These are phyloP conservation scores for Acrossocheilus wenchowensis DNA, from an alignment of 2,797 vertebrate genomes.

Conservation along the genomic window DNA sequence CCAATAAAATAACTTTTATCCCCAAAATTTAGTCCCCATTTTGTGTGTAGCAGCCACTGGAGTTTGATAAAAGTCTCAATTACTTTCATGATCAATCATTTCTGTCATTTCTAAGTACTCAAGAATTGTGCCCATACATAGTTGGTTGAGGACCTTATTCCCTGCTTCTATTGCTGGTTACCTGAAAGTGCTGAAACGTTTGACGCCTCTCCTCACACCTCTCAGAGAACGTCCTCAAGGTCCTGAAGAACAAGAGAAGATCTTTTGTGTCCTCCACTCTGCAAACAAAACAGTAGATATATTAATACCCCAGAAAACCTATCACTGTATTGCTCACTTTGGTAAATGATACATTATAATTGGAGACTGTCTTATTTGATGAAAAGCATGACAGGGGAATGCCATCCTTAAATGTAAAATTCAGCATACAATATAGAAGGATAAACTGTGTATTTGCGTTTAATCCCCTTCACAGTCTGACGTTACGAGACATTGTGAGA, in stretches of 20 bases:
- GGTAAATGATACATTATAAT: neutral
- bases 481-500: slow-evolving; percentile 67
- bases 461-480: slow-evolving; percentile 57
- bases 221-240: slow-evolving; percentile 81
- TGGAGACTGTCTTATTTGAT: neutral
- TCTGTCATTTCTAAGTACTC: neutral
- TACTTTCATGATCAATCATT: neutral
- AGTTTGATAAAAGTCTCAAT: neutral
- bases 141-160: neutral
- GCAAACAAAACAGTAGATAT: slow-evolving; percentile 40
- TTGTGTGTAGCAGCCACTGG: neutral
- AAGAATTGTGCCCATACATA: neutral
- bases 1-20: neutral
- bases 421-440: neutral
- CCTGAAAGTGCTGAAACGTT: slow-evolving; percentile 90
- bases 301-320: neutral
- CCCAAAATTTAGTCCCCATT: neutral
- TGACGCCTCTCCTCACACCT: slow-evolving; percentile 79
- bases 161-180: slow-evolving; percentile 63
- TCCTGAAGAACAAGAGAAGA: slow-evolving; percentile 86
- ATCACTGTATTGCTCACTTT: neutral
- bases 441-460: slow-evolving; percentile 51
- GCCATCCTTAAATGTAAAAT: neutral
- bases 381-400: neutral
- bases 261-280: slow-evolving; percentile 83